Evolutionary conservation across 2,113 vertebrate genomes (phyloP), one percentile per base, ranked within the genome.

Genomic region (Muntiacus reevesi): DNA sequence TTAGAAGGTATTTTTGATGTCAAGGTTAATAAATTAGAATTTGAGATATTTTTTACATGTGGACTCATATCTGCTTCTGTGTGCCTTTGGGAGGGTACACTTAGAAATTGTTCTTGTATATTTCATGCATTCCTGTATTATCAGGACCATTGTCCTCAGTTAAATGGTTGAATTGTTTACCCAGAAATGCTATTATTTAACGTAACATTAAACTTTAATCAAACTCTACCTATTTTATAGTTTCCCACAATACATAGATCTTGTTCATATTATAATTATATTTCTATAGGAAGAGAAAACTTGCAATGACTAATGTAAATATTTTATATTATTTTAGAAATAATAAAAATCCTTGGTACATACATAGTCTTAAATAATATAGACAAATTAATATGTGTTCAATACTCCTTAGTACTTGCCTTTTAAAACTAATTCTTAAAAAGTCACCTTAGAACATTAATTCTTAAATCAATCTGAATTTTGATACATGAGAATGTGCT

Each of bases 341-440:
- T 71, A 57, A 92, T 83, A 88, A 91, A 94, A 96, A n/a, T 67
- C 4, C 28, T 91, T 93, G 55, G 10, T 74, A 74, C 40, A 55
- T 4, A 83, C 7, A 55, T 8, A 95, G 6, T 84, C 21, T 52
- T 90, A 91, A 79, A 52, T 92, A 96, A 94, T 57, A 78, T 36
- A 78, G 30, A 91, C 16, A 95, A 86, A 67, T 40, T 91, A 79
- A 85, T 85, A 55, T 94, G 9, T 76, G 33, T 15, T 82, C 5
- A 92, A 19, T 88, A 82, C 19, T 5, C 13, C 30, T 21, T 45
- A 83, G 57, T 55, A 60, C 9, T 60, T 94, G 21, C 12, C 11
- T 54, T 93, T 90, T 57, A 92, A 94, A 90, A 74, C 5, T 64
- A 83, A 93, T 87, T 95, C 25, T 89, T 57, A 96, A 86, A 62